A percentile compares a stretch with the other conserved stretches of the same genome.
phyloP scores from a whole-genome alignment of 1,140 invertebrate genomes.

The Pseudobourletiella spinata region DNA sequence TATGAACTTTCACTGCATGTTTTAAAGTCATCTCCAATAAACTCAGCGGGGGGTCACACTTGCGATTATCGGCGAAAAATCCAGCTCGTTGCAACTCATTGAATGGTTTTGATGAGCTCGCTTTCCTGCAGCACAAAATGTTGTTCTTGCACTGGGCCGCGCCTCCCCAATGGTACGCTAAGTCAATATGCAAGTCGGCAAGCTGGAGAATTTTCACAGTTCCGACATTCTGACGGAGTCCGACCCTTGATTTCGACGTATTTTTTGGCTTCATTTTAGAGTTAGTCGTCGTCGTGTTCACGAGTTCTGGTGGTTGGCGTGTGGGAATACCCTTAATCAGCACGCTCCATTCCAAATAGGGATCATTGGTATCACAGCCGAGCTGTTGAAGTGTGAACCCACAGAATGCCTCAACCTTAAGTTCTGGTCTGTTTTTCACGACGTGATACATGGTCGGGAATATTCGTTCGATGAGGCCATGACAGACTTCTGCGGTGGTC shows the following conservation, averaged over 20 bases:
- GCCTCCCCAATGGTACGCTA: conserved; percentile 54
- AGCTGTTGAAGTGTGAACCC: conserved; percentile 14
- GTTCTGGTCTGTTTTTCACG: not conserved
- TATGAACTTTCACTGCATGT: no score
- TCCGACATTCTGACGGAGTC: no score
- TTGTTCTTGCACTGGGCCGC: conserved; percentile 53
- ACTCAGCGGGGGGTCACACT: conserved; percentile 62
- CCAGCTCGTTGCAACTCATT: conserved; percentile 49
- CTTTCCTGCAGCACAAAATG: not conserved
- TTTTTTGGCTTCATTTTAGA: not conserved
- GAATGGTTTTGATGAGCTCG: conserved; percentile 21
- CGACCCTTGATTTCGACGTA: not conserved
- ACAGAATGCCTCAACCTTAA: conserved; percentile 21
- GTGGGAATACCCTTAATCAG: conserved; percentile 28
- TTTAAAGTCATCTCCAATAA: conserved; percentile 49
- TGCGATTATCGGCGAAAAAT: conserved; percentile 65
- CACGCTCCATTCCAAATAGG: conserved; percentile 49
- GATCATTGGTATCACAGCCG: conserved; percentile 31
- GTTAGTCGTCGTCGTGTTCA: no score
- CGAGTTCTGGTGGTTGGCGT: not conserved
- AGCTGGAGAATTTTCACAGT: conserved; percentile 58
- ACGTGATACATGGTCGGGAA: conserved; percentile 21
- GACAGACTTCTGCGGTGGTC: conserved; percentile 16
- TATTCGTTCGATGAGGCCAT: conserved; percentile 17
- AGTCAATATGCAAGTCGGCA: conserved; percentile 72